These are phyloP conservation scores for Prunella himalayana DNA, from an alignment of 2,113 vertebrate species.

Conservation along the genomic window DNA sequence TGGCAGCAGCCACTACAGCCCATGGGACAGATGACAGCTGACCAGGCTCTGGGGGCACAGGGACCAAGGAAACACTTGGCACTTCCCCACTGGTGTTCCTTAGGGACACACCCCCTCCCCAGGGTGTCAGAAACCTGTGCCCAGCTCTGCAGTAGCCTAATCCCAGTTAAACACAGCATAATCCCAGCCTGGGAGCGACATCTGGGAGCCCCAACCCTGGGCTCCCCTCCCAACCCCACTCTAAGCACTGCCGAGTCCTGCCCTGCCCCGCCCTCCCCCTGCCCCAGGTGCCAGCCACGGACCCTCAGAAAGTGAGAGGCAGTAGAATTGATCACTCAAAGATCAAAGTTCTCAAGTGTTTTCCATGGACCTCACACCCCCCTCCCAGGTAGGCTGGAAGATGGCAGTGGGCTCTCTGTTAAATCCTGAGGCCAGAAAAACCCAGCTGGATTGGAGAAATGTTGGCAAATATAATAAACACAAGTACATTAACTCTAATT, in stretches of 20 bases:
- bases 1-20: background rate
- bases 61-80: background rate
- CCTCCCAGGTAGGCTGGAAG: background rate
- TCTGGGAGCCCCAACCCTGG: background rate
- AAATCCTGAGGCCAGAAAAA: constrained; percentile 42
- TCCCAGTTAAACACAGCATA: background rate
- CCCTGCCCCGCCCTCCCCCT: background rate
- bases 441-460: background rate
- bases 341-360: background rate
- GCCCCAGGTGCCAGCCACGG: fast-evolving
- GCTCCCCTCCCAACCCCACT: background rate
- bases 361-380: background rate
- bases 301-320: background rate
- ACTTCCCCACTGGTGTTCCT: fast-evolving
- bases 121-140: background rate
- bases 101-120: background rate
- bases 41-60: too few relatives aligned
- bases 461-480: constrained; percentile 41
- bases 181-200: background rate
- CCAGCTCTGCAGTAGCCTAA: background rate
- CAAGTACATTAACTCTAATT: constrained; percentile 76
- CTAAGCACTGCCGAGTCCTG: fast-evolving
- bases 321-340: background rate
- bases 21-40: fast-evolving
- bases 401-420: background rate